Evolutionary conservation across 2,888 invertebrate genomes (phyloP).

Genomic region (Ichneumon xanthorius): DNA sequence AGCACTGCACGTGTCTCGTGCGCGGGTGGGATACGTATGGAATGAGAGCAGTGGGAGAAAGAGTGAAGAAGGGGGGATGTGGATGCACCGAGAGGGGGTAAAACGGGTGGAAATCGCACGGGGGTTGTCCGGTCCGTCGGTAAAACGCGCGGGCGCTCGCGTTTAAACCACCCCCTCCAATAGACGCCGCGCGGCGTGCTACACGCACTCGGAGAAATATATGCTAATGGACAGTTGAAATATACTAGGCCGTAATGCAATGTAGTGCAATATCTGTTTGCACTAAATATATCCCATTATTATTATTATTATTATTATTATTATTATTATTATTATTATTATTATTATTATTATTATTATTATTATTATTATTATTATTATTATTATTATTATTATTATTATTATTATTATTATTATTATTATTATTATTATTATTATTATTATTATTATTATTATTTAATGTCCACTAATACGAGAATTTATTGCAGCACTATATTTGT

Average conservation of each 20-base stretch:
- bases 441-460: background rate
- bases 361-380: too few relatives aligned
- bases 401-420: too few relatives aligned
- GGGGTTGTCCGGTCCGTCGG: conserved; percentile 67
- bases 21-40: conserved; percentile 24
- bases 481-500: background rate
- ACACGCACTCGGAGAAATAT: conserved; percentile 66
- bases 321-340: too few relatives aligned
- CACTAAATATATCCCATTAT: background rate
- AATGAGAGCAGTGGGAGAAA: conserved; percentile 39
- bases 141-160: conserved; percentile 77
- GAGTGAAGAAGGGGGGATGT: conserved; percentile 35
- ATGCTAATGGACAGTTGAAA: background rate
- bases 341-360: too few relatives aligned
- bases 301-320: too few relatives aligned
- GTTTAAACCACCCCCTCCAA: conserved; percentile 79
- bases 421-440: too few relatives aligned
- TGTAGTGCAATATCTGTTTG: background rate
- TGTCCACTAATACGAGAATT: background rate
- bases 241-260: background rate
- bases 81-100: conserved; percentile 15
- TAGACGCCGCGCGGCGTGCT: conserved; percentile 72
- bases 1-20: conserved; percentile 33
- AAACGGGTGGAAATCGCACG: conserved; percentile 75
- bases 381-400: too few relatives aligned